Evolutionary conservation across 2,113 vertebrate species (phyloP).

Genomic region (Aythya baeri): DNA sequence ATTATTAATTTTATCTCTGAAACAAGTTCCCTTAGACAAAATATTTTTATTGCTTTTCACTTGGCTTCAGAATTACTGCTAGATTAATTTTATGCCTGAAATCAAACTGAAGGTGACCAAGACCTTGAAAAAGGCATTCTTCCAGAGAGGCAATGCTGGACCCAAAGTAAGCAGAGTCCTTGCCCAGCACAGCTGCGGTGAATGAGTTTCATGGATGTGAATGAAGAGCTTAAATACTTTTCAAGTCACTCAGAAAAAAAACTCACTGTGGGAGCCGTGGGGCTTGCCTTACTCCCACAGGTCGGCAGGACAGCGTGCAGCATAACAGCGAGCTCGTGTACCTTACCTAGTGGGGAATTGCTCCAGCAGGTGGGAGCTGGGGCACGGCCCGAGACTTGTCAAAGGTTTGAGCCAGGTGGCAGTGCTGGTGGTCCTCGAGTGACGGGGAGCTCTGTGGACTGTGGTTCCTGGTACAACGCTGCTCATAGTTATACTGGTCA

Average conservation of each 20-base stretch:
- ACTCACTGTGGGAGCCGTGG: fast-evolving
- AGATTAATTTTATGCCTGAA: not conserved
- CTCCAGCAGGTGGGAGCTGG: fast-evolving
- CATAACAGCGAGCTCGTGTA: not conserved
- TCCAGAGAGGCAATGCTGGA: not conserved
- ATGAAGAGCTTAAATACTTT: not conserved
- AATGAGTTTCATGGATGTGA: not conserved
- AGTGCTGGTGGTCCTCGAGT: not conserved
- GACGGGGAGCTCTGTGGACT: not conserved
- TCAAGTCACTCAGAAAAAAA: not conserved
- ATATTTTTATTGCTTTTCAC: not conserved
- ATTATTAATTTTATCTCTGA: not conserved
- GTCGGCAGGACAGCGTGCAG: not conserved
- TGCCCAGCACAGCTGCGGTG: not conserved
- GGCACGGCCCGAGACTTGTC: fast-evolving
- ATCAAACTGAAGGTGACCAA: not conserved
- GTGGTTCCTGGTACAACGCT: not conserved
- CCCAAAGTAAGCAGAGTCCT: constrained; percentile 8
- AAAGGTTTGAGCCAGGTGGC: not conserved
- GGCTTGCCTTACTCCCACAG: not conserved
- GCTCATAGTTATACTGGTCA: fast-evolving
- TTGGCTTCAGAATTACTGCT: not conserved
- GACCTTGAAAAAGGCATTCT: not conserved
- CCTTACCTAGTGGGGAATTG: constrained; percentile 48
- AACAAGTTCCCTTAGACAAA: constrained; percentile 10